These are phyloP conservation scores for Limnephilus auricula DNA, from an alignment of 2,888 invertebrate genomes.

Conservation along the genomic window DNA sequence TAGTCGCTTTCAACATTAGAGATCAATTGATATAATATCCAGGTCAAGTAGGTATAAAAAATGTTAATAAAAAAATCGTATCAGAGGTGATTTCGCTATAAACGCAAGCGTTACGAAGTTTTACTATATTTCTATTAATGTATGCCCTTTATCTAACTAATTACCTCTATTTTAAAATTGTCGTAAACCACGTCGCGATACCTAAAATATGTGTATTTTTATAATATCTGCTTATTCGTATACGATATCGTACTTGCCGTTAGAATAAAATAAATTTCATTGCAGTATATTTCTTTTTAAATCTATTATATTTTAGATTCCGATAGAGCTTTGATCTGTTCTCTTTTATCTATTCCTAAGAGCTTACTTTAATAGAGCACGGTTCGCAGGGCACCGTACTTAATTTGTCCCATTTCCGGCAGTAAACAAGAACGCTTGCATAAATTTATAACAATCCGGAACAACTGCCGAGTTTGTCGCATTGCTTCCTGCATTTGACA, in stretches of 20 bases:
- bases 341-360: background rate
- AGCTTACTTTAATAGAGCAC: slow-evolving; percentile 7
- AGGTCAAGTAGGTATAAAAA: background rate
- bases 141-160: background rate
- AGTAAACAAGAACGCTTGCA: slow-evolving; percentile 26
- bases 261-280: background rate
- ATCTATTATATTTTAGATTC: background rate
- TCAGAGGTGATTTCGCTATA: background rate
- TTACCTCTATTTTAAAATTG: too few relatives aligned
- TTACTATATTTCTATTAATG: background rate
- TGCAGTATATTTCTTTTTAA: background rate
- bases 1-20: background rate
- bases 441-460: slow-evolving; percentile 41
- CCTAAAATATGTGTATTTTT: too few relatives aligned
- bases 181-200: too few relatives aligned
- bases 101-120: background rate
- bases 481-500: slow-evolving; percentile 47
- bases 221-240: too few relatives aligned
- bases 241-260: background rate
- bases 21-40: background rate
- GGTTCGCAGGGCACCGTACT: slow-evolving; percentile 25
- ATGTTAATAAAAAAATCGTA: too few relatives aligned
- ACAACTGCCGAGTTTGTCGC: slow-evolving; percentile 37
- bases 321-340: background rate
- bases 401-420: slow-evolving; percentile 41